Conservation (phyloP, 2,113 vertebrate genomes). For the Coracopsis vasa region DNA sequence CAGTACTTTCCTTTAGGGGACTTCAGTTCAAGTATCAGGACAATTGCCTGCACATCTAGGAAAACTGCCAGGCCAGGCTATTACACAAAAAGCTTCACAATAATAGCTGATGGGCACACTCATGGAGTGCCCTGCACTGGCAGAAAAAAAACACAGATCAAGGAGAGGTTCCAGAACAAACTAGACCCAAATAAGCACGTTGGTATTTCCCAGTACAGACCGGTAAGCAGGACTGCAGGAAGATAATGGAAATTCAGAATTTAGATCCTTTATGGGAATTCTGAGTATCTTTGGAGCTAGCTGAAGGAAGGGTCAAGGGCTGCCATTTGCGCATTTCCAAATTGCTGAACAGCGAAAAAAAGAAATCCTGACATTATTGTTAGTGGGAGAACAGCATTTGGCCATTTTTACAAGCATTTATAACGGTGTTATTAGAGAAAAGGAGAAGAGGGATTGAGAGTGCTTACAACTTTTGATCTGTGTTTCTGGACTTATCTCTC, state of each 20-base stretch:
- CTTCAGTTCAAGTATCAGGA: not conserved
- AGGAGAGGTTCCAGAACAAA: not conserved
- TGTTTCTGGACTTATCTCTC: not conserved
- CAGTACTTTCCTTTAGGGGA: not conserved
- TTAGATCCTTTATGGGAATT: not conserved
- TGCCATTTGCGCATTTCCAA: not conserved
- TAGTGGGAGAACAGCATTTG: not conserved
- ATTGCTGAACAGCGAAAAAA: not conserved
- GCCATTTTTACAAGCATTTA: not conserved
- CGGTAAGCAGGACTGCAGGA: not conserved
- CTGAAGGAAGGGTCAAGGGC: not conserved
- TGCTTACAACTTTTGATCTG: not conserved
- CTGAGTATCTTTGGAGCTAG: not conserved
- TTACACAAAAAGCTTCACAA: not conserved
- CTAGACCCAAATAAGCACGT: not conserved
- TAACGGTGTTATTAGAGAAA: not conserved
- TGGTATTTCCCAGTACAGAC: not conserved
- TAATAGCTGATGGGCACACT: not conserved
- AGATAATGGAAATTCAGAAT: not conserved
- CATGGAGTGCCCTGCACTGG: accelerated
- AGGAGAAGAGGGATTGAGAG: not conserved
- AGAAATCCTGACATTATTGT: not conserved
- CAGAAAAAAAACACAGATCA: not conserved
- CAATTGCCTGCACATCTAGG: accelerated
- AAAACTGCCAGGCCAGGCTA: not conserved